phyloP scores from a whole-genome alignment of 2,113 vertebrate genomes.

The Arothron firmamentum region DNA sequence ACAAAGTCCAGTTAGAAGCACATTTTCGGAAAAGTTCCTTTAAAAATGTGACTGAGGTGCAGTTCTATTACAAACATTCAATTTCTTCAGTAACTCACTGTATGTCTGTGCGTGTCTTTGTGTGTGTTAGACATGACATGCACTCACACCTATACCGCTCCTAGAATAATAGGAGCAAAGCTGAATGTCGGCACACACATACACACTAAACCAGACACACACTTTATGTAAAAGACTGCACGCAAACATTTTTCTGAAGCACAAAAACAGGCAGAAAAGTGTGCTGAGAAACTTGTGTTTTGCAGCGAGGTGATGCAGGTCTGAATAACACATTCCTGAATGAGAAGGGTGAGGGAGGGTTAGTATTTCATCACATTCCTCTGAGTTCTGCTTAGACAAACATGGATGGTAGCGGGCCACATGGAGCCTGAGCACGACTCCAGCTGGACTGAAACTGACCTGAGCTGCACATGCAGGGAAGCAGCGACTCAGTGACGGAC shows the following conservation, averaged over 20 bases:
- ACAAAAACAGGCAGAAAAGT: too few relatives aligned
- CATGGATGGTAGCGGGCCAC: slow-evolving; percentile 14
- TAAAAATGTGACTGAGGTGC: background rate
- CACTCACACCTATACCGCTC: too few relatives aligned
- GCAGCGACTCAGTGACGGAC: slow-evolving; percentile 28
- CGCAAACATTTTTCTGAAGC: too few relatives aligned
- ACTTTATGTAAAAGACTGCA: too few relatives aligned
- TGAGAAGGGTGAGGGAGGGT: slow-evolving; percentile 1
- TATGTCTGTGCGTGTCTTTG: background rate
- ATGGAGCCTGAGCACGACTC: slow-evolving; percentile 38
- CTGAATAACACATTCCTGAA: slow-evolving; percentile 16
- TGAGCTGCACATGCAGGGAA: slow-evolving; percentile 6
- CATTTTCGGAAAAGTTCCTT: background rate
- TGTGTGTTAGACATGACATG: background rate
- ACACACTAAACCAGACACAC: too few relatives aligned
- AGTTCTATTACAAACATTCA: too few relatives aligned
- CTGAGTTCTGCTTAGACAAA: slow-evolving; percentile 44
- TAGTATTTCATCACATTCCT: slow-evolving; percentile 12
- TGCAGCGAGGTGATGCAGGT: slow-evolving; percentile 11
- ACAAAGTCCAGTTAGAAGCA: too few relatives aligned
- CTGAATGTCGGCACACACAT: too few relatives aligned
- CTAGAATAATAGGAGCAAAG: too few relatives aligned
- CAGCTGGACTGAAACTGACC: slow-evolving; percentile 25
- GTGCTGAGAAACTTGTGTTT: slow-evolving; percentile 5
- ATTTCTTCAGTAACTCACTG: too few relatives aligned